phyloP scores from a whole-genome alignment of 2,113 vertebrate species.

The Ondatra zibethicus region DNA sequence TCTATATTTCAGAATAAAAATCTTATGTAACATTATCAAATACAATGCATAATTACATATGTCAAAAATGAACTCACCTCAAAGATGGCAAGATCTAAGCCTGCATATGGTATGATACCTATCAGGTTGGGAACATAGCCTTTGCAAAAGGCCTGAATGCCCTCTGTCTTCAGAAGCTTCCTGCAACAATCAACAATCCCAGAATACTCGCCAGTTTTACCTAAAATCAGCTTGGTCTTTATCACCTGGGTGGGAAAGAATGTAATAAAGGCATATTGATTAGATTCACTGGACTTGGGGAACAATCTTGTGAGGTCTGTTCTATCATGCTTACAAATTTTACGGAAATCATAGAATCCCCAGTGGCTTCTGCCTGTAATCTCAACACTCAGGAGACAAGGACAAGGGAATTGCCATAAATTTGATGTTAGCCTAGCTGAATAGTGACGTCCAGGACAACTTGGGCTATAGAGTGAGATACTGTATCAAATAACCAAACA shows the following conservation, averaged over 20 bases:
- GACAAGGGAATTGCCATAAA: too few species aligned
- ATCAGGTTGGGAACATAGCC: constrained; percentile 94
- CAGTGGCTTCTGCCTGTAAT: background rate
- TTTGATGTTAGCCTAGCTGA: background rate
- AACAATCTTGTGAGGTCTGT: background rate
- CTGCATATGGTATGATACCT: constrained; percentile 94
- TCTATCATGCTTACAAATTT: background rate
- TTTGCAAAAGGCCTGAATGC: constrained; percentile 92
- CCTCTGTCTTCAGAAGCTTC: constrained; percentile 92
- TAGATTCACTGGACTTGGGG: background rate
- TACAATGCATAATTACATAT: background rate
- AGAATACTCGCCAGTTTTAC: constrained; percentile 92
- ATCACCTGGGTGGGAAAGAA: constrained; percentile 87
- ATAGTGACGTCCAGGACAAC: background rate
- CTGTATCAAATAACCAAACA: background rate
- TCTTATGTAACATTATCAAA: background rate
- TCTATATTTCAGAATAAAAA: constrained; percentile 52
- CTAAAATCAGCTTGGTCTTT: constrained; percentile 93
- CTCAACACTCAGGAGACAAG: background rate
- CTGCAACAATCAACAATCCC: constrained; percentile 93
- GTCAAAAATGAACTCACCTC: constrained; percentile 88
- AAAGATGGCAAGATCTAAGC: constrained; percentile 94
- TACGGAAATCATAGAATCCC: constrained; percentile 15
- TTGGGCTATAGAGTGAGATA: background rate
- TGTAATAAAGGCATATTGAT: background rate